Conservation (phyloP, 2,113 vertebrate species). For the Pterocles gutturalis region DNA sequence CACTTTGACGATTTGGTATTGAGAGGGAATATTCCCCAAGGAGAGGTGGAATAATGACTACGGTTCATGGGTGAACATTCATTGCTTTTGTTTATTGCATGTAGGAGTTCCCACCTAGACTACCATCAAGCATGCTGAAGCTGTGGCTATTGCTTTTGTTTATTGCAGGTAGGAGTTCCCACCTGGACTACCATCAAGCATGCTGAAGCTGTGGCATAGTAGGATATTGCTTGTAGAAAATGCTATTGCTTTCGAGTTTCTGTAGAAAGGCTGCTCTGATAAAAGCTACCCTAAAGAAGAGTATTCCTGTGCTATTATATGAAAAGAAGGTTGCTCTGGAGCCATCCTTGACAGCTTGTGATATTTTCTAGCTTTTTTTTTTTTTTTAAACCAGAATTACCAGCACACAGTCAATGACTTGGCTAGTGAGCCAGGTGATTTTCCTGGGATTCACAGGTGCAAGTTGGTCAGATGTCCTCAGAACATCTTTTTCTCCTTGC, state of each 20-base stretch:
- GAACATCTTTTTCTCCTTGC: neutral
- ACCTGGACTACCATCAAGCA: neutral
- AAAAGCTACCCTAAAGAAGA: neutral
- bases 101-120: neutral
- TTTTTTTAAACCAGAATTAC: neutral
- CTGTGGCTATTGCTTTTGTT: neutral
- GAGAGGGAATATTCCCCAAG: neutral
- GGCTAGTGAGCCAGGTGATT: neutral
- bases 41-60: conserved; percentile 15
- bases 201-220: neutral
- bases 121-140: neutral
- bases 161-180: neutral
- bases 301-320: neutral
- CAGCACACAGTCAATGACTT: neutral
- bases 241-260: neutral
- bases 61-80: conserved; percentile 25
- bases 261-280: neutral
- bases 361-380: neutral
- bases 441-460: neutral
- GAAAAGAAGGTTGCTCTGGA: neutral
- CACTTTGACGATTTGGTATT: neutral
- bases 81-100: conserved; percentile 29
- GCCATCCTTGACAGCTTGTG: neutral
- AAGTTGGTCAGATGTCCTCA: neutral
- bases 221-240: neutral